phyloP scores from a whole-genome alignment of 2,888 invertebrate genomes.

The Polietes domitor region DNA sequence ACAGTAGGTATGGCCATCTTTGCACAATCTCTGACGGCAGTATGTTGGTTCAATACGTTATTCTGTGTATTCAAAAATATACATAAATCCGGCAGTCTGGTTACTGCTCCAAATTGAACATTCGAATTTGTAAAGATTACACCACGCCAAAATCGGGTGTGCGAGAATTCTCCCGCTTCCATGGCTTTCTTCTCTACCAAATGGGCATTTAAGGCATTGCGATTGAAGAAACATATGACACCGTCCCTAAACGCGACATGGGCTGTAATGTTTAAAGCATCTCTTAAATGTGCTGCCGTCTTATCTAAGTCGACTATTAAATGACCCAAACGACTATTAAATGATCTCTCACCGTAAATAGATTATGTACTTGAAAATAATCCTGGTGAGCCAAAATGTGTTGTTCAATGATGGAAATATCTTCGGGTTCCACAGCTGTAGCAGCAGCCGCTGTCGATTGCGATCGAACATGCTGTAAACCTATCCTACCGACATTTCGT shows the following conservation, averaged over 20 bases:
- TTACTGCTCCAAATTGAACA: slow-evolving; percentile 90
- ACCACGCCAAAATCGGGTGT: slow-evolving; percentile 91
- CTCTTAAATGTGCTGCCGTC: slow-evolving; percentile 91
- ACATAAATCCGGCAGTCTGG: slow-evolving; percentile 95
- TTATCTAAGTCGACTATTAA: slow-evolving; percentile 96
- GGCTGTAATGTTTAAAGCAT: slow-evolving; percentile 95
- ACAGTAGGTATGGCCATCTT: slow-evolving; percentile 95
- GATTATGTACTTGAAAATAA: slow-evolving; percentile 91
- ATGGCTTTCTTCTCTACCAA: slow-evolving; percentile 93
- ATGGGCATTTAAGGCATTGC: slow-evolving; percentile 88
- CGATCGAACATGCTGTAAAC: slow-evolving; percentile 61
- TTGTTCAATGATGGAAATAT: slow-evolving; percentile 74
- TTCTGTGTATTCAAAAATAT: slow-evolving; percentile 94
- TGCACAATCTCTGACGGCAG: slow-evolving; percentile 91
- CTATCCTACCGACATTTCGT: slow-evolving; percentile 62
- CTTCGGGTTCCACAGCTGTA: slow-evolving; percentile 70
- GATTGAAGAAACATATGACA: slow-evolving; percentile 93
- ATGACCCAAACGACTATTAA: slow-evolving; percentile 92
- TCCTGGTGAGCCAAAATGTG: slow-evolving; percentile 84
- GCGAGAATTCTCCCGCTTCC: slow-evolving; percentile 95
- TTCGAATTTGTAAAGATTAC: slow-evolving; percentile 94
- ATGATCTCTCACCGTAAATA: slow-evolving; percentile 94
- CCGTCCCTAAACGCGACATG: slow-evolving; percentile 95
- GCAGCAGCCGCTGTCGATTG: slow-evolving; percentile 50
- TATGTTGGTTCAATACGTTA: slow-evolving; percentile 89